Conservation (phyloP, 2,797 vertebrate species). For the Sebastes trivittatus region DNA sequence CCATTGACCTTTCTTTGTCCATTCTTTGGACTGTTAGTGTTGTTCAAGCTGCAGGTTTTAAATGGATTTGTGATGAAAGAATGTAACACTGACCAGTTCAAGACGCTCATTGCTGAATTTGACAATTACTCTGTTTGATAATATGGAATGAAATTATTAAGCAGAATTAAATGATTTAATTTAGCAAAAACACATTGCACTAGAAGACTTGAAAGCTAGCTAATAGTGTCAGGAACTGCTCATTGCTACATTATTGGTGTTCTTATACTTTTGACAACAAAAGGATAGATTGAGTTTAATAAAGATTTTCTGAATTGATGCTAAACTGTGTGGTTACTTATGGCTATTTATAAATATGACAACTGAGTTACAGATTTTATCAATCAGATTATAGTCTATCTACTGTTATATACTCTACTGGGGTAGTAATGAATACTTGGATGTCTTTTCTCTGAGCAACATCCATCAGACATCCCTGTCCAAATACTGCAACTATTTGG, state of each 20-base stretch:
- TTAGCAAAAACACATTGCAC: neutral
- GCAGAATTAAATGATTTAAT: neutral
- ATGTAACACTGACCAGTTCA: neutral
- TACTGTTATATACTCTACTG: neutral
- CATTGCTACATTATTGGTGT: neutral
- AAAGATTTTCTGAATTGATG: conserved; percentile 24
- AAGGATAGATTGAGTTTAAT: conserved; percentile 4
- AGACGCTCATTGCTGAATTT: neutral
- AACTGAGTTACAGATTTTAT: neutral
- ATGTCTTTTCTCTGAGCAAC: neutral
- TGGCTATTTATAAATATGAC: neutral
- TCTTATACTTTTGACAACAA: neutral
- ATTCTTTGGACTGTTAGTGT: neutral
- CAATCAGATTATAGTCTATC: neutral
- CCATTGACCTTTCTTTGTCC: neutral
- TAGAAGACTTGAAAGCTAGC: neutral
- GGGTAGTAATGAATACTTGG: neutral
- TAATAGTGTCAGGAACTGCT: neutral
- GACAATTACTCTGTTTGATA: neutral
- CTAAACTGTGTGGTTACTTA: neutral
- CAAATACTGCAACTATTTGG: neutral
- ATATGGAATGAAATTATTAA: neutral
- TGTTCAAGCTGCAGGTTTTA: neutral
- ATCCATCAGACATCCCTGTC: neutral
- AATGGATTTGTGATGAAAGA: neutral